Conservation (phyloP, 2,113 vertebrate genomes). For the Lasiurus borealis region DNA sequence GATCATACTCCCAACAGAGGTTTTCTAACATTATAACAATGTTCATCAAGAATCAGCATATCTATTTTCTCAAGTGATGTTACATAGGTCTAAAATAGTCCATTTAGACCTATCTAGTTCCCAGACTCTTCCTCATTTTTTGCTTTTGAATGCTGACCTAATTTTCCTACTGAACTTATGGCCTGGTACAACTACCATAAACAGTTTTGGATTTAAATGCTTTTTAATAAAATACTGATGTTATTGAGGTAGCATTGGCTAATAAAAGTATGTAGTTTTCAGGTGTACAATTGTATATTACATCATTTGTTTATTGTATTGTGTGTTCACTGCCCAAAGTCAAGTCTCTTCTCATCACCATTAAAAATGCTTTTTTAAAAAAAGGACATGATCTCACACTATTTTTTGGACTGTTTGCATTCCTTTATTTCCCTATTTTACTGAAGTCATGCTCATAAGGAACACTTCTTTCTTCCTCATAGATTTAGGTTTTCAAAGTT, state of each 20-base stretch:
- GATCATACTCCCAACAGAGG: neutral
- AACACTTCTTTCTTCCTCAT: neutral
- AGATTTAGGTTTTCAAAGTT: slow-evolving; percentile 1
- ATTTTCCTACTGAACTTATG: neutral
- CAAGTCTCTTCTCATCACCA: neutral
- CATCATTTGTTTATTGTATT: neutral
- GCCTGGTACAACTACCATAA: neutral
- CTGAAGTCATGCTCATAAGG: neutral
- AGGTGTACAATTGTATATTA: neutral
- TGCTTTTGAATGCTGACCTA: neutral
- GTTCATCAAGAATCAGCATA: neutral
- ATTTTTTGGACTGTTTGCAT: neutral
- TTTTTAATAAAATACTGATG: neutral
- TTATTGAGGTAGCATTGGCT: neutral
- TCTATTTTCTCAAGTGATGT: neutral
- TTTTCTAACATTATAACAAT: neutral
- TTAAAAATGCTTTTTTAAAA: neutral
- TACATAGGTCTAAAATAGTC: neutral
- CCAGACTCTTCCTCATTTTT: neutral
- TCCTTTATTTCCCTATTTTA: neutral
- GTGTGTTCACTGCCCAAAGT: neutral
- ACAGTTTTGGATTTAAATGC: neutral
- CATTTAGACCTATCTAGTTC: neutral
- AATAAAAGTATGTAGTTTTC: neutral
- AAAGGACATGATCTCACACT: neutral